Evolutionary conservation across 2,888 invertebrate species (phyloP), one percentile per base, ranked within the genome.

Genomic region (Diarsia brunnea): DNA sequence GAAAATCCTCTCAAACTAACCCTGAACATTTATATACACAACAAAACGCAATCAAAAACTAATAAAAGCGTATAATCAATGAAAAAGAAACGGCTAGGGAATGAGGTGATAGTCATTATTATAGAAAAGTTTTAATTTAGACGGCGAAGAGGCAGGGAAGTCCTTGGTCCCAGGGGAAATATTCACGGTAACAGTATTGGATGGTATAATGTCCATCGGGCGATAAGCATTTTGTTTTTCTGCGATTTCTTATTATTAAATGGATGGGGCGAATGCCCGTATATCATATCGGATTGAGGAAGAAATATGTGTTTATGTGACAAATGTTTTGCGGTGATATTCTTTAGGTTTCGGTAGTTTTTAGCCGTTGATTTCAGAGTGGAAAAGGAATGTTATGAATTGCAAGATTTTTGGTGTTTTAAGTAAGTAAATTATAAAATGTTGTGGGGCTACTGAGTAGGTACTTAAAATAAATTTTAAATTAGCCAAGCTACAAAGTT

Each of bases 51-150:
- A 84, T 76, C 73, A 75, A 14, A 82, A 86, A 84, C 73, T 73
- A 86, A 86, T 82, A 84, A 86, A 73, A 82, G 45, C 63, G 71
- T 70, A n/a, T n/a, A n/a, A 82, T 81, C 86, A 86, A 82, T 82
- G 76, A 75, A 83, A 79, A 83, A 58, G 72, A 73, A 51, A 21
- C 31, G 72, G 8, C 79, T 47, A 7, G 75, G 74, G 74, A 80
- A 19, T 21, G 78, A 79, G 78, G 79, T 78, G 86, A 78, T 79
- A 75, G 69, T 78, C 78, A 79, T 84, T 88, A 86, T 79, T 67
- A 86, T 81, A 70, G 79, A 70, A 77, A 86, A 84, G 83, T 79
- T 87, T 87, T 87, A 87, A 87, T 87, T 86, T 86, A 87, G 78
- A 81, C 77, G 68, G 69, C 45, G 78, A 85, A 85, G 78, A 78